Conservation (phyloP, 2,113 vertebrate species). For the Percopsis transmontana region DNA sequence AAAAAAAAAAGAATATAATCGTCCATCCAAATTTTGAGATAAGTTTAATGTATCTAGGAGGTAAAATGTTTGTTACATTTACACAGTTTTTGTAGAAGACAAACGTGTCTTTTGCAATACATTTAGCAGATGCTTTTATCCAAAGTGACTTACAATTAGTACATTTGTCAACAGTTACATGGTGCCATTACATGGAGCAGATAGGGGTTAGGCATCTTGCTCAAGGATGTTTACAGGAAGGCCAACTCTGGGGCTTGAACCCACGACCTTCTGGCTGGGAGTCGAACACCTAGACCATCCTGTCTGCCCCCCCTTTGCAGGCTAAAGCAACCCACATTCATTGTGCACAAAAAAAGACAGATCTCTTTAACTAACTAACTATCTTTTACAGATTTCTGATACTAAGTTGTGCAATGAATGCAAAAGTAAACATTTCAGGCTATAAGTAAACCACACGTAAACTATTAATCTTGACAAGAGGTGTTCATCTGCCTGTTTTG, state of each 20-base stretch:
- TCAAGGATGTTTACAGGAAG: too few relatives aligned
- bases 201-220: too few relatives aligned
- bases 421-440: slow-evolving; percentile 62
- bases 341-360: slow-evolving; percentile 1
- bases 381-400: slow-evolving; percentile 19
- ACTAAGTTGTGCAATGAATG: slow-evolving; percentile 57
- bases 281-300: too few relatives aligned
- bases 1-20: neutral
- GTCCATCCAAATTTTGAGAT: neutral
- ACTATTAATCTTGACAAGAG: neutral
- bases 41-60: neutral
- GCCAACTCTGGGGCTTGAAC: too few relatives aligned
- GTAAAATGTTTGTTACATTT: neutral
- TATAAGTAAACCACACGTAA: slow-evolving; percentile 7
- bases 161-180: too few relatives aligned
- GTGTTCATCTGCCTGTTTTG: too few relatives aligned
- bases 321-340: neutral
- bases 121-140: too few relatives aligned
- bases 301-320: too few relatives aligned
- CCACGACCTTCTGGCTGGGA: too few relatives aligned
- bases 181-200: too few relatives aligned
- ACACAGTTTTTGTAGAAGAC: neutral
- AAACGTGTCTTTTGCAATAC: too few relatives aligned
- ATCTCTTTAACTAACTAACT: slow-evolving; percentile 5
- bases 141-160: too few relatives aligned